Base-by-base conservation (phyloP, 2,797 vertebrate species). In the Sphenodon punctatus region DNA sequence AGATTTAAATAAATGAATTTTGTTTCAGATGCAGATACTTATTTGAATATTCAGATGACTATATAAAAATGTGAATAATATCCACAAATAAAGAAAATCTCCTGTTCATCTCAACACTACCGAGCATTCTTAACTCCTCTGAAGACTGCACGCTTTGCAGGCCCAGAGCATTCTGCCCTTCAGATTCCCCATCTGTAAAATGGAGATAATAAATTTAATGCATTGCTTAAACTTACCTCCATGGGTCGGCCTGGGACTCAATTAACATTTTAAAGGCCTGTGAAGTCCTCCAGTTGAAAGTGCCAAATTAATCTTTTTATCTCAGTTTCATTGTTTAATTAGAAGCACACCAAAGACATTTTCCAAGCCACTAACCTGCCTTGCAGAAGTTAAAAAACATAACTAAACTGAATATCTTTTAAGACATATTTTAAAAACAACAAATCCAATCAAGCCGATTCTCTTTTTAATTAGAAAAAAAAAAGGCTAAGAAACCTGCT, bases 221-320 rank as follows among this genome's bases (percentile, higher is more conserved):
- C n/a, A n/a, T n/a, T n/a, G n/a, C 80, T 87, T 82, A 88, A n/a
- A n/a, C 80, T 48, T 87, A 82, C 43, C 55, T 91, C 84, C 72
- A 75, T 65, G 84, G 75, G 72, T 72, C 69, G 32, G 79, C 75
- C 73, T 64, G 63, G 86, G 78, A 72, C 36, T 87, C 90, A 87
- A 88, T 84, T 90, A 90, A 88, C 91, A 42, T 70, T 85, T 87
- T 65, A 87, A 91, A 89, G 71, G 82, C 80, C 71, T 78, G 75
- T 85, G 89, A 80, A 84, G 67, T 56, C 63, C 53, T 65, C 8
- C 90, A 76, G 88, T 75, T 82, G 84, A 74, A 80, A 84, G 27
- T 38, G 2, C 63, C 82, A 59, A 30, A 74, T 46, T 0, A 4
- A 74, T 14, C 51, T 60, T 74, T 73, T 41, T 70, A 82, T 68